phyloP scores from a whole-genome alignment of 2,113 vertebrate genomes.

The Vidua macroura region DNA sequence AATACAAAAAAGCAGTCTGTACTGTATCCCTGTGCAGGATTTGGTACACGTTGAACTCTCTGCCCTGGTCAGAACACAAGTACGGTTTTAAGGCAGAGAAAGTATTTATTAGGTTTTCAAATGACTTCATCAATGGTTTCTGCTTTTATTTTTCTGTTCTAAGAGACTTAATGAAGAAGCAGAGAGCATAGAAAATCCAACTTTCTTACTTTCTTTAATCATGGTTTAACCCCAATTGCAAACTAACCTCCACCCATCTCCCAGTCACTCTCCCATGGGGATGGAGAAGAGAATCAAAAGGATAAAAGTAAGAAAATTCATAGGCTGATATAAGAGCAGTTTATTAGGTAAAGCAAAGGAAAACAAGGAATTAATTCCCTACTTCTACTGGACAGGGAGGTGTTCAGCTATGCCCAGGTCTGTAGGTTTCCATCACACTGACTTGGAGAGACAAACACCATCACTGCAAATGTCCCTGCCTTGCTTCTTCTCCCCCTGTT shows the following conservation, averaged over 20 bases:
- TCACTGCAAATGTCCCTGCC: accelerated
- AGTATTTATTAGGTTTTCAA: neutral
- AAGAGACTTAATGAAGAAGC: neutral
- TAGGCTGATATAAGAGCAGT: neutral
- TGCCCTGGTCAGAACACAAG: neutral
- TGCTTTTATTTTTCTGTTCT: neutral
- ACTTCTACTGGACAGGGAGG: neutral
- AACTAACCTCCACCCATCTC: neutral
- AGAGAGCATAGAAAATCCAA: neutral
- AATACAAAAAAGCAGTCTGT: neutral
- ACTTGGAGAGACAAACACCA: neutral
- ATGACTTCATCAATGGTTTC: neutral
- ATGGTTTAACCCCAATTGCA: neutral
- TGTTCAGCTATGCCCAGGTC: neutral
- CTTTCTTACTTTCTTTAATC: neutral
- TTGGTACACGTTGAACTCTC: neutral
- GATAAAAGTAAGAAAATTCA: neutral
- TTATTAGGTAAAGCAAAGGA: neutral
- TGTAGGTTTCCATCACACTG: neutral
- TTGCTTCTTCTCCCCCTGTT: no score
- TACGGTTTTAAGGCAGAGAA: neutral
- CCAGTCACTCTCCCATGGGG: accelerated
- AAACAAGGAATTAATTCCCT: neutral
- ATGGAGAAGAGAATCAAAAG: neutral
- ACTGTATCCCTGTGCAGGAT: accelerated